Conservation (phyloP, 2,797 vertebrate genomes). For the Syndactyla subalaris region DNA sequence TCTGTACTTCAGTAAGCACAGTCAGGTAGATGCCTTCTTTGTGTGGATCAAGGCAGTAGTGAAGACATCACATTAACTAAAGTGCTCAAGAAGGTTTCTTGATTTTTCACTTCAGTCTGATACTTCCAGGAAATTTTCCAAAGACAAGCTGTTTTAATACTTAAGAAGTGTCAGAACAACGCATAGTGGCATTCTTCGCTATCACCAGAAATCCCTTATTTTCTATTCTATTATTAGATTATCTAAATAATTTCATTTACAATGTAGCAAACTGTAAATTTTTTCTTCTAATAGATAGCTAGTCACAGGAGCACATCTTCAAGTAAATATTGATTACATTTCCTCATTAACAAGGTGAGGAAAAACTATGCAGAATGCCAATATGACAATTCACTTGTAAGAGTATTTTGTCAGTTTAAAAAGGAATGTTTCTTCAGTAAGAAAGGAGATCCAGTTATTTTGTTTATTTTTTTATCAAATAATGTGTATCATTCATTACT, state of each 20-base stretch:
- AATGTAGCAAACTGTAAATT: background rate
- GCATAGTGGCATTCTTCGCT: background rate
- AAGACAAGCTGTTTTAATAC: background rate
- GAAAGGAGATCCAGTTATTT: background rate
- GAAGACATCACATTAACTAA: background rate
- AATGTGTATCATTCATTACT: background rate
- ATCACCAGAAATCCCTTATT: background rate
- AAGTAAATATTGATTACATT: background rate
- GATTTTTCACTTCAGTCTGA: background rate
- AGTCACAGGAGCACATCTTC: background rate
- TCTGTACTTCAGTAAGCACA: background rate
- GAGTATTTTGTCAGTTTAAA: background rate
- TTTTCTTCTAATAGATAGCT: background rate
- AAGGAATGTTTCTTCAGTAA: background rate
- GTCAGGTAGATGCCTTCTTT: background rate
- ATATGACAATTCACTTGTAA: background rate
- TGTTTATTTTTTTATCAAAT: background rate
- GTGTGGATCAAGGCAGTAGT: background rate
- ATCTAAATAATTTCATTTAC: background rate
- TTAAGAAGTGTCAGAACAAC: background rate
- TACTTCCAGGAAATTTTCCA: background rate
- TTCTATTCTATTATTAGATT: background rate
- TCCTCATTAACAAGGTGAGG: background rate
- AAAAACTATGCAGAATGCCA: background rate
- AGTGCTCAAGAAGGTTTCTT: background rate